Conservation (phyloP, 2,797 vertebrate genomes). For the Platyrinchus mystaceus region DNA sequence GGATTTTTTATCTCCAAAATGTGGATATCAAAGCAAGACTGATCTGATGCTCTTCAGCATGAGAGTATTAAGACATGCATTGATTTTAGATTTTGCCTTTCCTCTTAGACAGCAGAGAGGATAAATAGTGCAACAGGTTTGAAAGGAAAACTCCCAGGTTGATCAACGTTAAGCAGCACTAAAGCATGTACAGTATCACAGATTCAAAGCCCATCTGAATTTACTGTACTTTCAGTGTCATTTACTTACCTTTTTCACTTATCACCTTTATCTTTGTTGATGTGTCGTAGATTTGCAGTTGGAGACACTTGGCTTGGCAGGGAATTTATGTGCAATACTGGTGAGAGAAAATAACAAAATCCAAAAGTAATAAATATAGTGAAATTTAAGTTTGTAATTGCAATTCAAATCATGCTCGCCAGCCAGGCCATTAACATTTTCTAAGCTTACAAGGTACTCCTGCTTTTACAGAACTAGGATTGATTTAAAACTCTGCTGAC, state of each 20-base stretch:
- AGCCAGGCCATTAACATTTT: constrained; percentile 14
- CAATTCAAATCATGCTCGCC: not conserved
- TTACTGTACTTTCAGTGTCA: not conserved
- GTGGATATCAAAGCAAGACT: not conserved
- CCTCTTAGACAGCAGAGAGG: not conserved
- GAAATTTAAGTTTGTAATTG: not conserved
- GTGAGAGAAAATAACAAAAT: not conserved
- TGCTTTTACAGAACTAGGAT: not conserved
- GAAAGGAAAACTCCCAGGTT: not conserved
- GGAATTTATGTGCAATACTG: not conserved
- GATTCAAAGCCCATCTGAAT: not conserved
- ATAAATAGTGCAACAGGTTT: not conserved
- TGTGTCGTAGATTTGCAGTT: not conserved
- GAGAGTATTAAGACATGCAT: not conserved
- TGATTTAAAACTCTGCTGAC: constrained; percentile 22
- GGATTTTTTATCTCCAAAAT: not conserved
- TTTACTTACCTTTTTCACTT: not conserved
- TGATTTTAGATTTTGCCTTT: not conserved
- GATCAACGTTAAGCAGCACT: not conserved
- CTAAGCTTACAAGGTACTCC: not conserved
- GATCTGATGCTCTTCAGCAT: not conserved
- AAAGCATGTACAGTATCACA: not conserved
- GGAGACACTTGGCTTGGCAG: not conserved
- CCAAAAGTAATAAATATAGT: not conserved
- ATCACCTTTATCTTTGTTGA: not conserved